Percentiles rank a stretch among this genome's conserved stretches.
Evolutionary conservation across 2,797 vertebrate genomes (phyloP).

Genomic region (Microhierax caerulescens): DNA sequence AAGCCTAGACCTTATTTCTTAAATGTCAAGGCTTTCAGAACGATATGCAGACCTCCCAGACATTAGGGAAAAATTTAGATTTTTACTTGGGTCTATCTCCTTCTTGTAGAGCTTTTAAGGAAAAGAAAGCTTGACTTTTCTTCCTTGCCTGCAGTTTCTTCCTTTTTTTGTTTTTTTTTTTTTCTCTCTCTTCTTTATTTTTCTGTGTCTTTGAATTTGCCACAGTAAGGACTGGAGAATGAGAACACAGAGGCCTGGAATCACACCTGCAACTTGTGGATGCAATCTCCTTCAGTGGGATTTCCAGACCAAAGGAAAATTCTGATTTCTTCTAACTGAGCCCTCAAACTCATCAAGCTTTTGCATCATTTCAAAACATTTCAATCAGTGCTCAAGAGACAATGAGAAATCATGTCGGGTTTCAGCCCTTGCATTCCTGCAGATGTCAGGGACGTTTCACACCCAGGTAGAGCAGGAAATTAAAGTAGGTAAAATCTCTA

Average conservation of each 20-base stretch:
- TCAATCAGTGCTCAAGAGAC: neutral
- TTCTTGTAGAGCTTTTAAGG: neutral
- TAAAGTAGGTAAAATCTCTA: neutral
- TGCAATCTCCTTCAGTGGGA: neutral
- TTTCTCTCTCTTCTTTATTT: too few species aligned
- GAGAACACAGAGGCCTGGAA: neutral
- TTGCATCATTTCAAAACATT: neutral
- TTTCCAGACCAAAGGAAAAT: neutral
- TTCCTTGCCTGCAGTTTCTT: neutral
- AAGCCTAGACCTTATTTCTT: neutral
- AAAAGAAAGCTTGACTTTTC: neutral
- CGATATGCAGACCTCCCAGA: neutral
- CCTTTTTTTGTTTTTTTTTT: fast-evolving
- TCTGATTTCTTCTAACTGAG: neutral
- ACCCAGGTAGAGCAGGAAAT: neutral
- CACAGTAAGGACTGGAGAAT: neutral
- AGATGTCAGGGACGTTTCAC: neutral
- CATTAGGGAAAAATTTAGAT: neutral
- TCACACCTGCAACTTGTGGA: neutral
- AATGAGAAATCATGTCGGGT: neutral
- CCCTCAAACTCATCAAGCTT: neutral
- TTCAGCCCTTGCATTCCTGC: neutral
- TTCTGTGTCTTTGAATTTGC: neutral
- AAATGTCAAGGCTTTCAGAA: neutral
- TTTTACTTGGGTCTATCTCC: neutral